Evolutionary conservation across 1,140 invertebrate species (phyloP), one percentile per base, ranked within the genome.

Genomic region (Bombus sibiricus): DNA sequence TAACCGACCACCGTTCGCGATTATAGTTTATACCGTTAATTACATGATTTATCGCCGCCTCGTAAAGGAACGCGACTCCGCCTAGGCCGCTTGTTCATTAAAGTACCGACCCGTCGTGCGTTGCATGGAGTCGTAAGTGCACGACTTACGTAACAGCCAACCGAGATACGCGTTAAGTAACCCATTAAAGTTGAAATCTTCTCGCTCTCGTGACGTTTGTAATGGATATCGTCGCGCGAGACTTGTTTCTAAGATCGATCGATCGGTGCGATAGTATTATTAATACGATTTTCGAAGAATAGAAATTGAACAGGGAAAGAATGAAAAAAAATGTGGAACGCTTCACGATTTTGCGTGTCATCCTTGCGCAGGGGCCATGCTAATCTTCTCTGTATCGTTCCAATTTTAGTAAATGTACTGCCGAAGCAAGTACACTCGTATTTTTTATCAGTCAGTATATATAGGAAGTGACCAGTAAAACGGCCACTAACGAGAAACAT

Each of bases 141-240:
- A 25, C 75, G 53, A 74, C 86, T 89, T 89, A 86, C 85, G 88
- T 86, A 89, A 89, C 53, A 62, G 80, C 66, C 81, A 89, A 89
- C 88, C 32, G 85, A 37, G 84, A 81, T 81, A 68, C 81, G 78
- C 79, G 78, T 10, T 57, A 47, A 59, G 64, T 64, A 77, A 89
- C 71, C 78, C 47, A 79, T 89, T 89, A 86, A 86, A 88, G 81
- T 9, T 25, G 12, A 10, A 2, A 53, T 34, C n/a, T 12, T 15
- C 59, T 39, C 74, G 64, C 37, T 15, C 41, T 53, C 37, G 32
- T 75, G 64, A 77, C 41, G 66, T 34, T 66, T 28, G 53, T 81
- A 81, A 80, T 41, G 75, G 82, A 81, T 66, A 68, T 53, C 34
- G 47, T 37, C 69, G 41, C 0, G 22, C 4, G 25, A 34, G 25